A percentile compares a stretch with the other conserved stretches of the same genome.
phyloP scores from a whole-genome alignment of 2,888 invertebrate species.

The Dexiosoma caninum region DNA sequence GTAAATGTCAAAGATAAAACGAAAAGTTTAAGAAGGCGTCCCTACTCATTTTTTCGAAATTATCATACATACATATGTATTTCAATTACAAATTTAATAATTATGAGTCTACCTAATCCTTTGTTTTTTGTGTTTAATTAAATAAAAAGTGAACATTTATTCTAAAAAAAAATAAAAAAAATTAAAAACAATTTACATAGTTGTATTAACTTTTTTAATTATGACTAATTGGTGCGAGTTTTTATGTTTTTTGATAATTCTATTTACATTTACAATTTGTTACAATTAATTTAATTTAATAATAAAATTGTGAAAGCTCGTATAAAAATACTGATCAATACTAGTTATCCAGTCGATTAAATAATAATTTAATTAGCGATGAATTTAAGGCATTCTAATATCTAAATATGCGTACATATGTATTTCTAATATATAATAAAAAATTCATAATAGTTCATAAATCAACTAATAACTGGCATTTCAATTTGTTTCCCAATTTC shows the following conservation, averaged over 20 bases:
- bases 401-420: neutral
- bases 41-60: no score
- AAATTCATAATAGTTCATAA: neutral
- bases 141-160: neutral
- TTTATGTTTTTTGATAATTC: neutral
- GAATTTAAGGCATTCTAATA: slow-evolving; percentile 2
- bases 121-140: slow-evolving; percentile 18
- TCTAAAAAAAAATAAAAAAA: neutral
- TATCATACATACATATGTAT: no score
- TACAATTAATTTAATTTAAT: slow-evolving; percentile 4
- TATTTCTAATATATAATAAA: slow-evolving; percentile 7
- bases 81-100: slow-evolving; percentile 41
- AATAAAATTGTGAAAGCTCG: slow-evolving; percentile 24
- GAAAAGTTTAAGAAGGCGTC: no score
- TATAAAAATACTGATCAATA: slow-evolving; percentile 10
- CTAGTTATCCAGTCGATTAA: slow-evolving; percentile 8
- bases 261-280: slow-evolving; percentile 56
- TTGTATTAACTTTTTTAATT: slow-evolving; percentile 30
- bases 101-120: slow-evolving; percentile 52
- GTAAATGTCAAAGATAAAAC: no score
- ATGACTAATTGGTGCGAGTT: slow-evolving; percentile 63
- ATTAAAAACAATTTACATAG: neutral
- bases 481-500: no score
- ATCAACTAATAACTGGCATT: no score
- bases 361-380: slow-evolving; percentile 6